Evolutionary conservation across 2,888 invertebrate species (phyloP).

Genomic region (Epinotia brunnichana): DNA sequence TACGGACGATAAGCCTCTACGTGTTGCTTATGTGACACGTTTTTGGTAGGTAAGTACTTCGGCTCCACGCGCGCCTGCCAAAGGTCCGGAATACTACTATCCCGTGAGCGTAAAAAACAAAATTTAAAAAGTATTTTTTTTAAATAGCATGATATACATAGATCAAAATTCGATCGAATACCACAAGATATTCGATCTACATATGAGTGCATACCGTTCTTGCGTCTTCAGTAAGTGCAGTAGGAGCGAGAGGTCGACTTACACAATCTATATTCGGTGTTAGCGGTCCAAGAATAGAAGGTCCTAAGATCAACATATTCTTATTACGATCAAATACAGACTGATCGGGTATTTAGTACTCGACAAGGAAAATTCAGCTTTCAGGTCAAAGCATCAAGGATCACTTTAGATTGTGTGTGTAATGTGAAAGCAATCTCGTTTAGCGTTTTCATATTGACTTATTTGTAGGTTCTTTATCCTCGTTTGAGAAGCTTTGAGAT

Average conservation of each 20-base stretch:
- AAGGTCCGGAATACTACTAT: too few species aligned
- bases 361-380: constrained; percentile 4
- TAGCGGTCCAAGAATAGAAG: constrained; percentile 1
- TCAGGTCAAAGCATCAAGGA: neutral
- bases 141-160: too few species aligned
- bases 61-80: too few species aligned
- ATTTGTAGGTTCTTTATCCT: constrained; percentile 31
- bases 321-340: constrained; percentile 29
- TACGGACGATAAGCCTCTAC: too few species aligned
- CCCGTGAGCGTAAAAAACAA: too few species aligned
- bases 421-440: constrained; percentile 26
- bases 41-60: too few species aligned
- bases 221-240: neutral
- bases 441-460: constrained; percentile 35
- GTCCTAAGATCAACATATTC: constrained; percentile 27
- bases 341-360: constrained; percentile 7
- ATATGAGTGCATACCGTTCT: neutral
- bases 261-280: neutral
- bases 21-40: too few species aligned
- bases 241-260: neutral
- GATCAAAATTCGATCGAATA: too few species aligned
- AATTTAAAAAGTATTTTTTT: too few species aligned
- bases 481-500: constrained; percentile 11
- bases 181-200: too few species aligned
- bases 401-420: neutral